Base-by-base conservation (phyloP, 2,113 vertebrate species). In the Rhineura floridana region DNA sequence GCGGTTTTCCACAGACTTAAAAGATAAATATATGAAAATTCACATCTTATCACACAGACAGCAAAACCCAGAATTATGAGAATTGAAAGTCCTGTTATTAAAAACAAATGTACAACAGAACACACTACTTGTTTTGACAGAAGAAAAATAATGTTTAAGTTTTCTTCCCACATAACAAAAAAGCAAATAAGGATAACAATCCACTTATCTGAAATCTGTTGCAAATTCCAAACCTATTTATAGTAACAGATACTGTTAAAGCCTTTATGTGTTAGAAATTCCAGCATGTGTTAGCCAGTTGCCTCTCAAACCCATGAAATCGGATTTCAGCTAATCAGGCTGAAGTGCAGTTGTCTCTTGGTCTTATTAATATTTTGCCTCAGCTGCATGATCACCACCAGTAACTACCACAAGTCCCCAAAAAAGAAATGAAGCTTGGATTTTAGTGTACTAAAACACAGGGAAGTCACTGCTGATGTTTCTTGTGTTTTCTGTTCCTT, bases 181-280 rank as follows among this genome's bases (percentile, higher is more conserved):
- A 86, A 86, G 62, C 85, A 86, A 79, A 52, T 72, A 86, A 50
- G n/a, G n/a, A 50, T 15, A 28, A 50, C 94, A 86, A 88, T 89
- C 93, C 83, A 93, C 73, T 88, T 89, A 84, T 91, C 91, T 93
- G 91, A 95, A 93, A 88, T 46, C 59, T 78, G 87, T 83, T 89
- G 92, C 87, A 92, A 91, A 90, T 93, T 92, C n/a, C 33, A 92
- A 85, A 93, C 88, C 88, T 91, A 92, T 89, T 83, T 75, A 91
- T 67, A 84, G 91, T 89, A 88, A 90, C 50, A 44, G 90, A 91
- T 90, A 93, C 92, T 93, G 92, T 94, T 95, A 94, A 95, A 94
- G 91, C 13, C 42, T n/a, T 62, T 83, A 65, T 63, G 44, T 90
- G 91, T 94, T 94, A 36, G 90, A 93, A 93, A 91, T 88, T 7